These are phyloP conservation scores for Catharus ustulatus DNA, from an alignment of 2,797 vertebrate genomes.

Conservation along the genomic window DNA sequence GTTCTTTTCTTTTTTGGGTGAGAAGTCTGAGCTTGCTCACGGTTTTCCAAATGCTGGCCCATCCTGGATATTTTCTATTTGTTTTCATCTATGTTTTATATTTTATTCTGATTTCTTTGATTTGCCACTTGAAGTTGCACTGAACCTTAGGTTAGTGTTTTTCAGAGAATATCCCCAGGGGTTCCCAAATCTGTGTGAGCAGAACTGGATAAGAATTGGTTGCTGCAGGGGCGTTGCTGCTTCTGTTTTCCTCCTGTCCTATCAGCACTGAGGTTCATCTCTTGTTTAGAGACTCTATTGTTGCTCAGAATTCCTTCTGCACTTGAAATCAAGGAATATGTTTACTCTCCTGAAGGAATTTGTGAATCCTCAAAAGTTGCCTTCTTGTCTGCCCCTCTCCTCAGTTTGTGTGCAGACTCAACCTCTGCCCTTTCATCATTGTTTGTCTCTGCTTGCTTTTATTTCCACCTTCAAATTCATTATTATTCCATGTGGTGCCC, in stretches of 20 bases:
- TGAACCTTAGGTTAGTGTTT: background rate
- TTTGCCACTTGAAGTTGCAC: background rate
- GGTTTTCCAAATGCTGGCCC: background rate
- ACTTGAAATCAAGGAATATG: background rate
- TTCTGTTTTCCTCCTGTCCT: background rate
- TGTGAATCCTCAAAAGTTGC: background rate
- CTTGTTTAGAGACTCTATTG: background rate
- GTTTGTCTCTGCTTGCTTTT: background rate
- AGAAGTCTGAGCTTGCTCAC: background rate
- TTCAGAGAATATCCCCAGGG: background rate
- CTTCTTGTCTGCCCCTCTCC: background rate
- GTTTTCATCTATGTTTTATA: background rate
- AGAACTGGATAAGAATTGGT: background rate
- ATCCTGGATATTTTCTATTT: background rate
- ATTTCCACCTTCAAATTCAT: background rate
- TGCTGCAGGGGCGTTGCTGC: background rate
- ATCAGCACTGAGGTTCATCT: background rate
- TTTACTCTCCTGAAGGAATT: background rate
- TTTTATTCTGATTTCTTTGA: background rate
- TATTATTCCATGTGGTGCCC: background rate
- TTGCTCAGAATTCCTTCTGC: background rate
- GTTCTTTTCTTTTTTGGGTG: background rate
- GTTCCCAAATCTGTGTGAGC: background rate
- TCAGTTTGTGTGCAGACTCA: background rate
- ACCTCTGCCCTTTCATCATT: background rate